Conservation (phyloP, 2,797 vertebrate genomes). For the Ispidina lecontei region DNA sequence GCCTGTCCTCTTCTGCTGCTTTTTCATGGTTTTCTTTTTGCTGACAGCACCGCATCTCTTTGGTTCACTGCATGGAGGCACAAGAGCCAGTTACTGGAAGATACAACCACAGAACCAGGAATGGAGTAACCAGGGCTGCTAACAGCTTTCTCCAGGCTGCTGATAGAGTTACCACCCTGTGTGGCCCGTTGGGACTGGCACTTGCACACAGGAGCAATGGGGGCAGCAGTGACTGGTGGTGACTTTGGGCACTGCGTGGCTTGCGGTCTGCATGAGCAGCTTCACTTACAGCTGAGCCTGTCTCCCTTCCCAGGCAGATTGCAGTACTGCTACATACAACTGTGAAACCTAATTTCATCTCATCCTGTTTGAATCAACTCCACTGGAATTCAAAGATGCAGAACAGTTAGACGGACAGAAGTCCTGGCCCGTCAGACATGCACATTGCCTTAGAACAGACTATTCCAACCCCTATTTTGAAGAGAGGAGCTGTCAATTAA, state of each 20-base stretch:
- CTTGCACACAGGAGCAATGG: rapidly evolving
- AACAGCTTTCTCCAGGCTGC: not conserved
- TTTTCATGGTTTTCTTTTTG: not conserved
- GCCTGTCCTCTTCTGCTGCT: not conserved
- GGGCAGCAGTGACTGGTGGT: not conserved
- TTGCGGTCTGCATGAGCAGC: not conserved
- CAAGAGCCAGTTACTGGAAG: not conserved
- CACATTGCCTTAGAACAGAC: not conserved
- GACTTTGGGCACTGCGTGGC: not conserved
- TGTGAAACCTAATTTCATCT: not conserved
- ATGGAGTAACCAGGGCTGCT: not conserved
- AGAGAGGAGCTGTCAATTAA: not conserved
- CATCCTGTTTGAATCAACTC: not conserved
- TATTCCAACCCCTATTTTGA: not conserved
- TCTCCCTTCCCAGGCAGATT: not conserved
- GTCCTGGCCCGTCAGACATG: not conserved
- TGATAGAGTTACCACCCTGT: rapidly evolving
- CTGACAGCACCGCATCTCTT: not conserved
- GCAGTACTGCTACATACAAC: not conserved
- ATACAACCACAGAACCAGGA: not conserved
- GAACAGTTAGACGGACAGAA: not conserved
- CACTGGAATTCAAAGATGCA: not conserved
- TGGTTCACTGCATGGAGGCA: not conserved
- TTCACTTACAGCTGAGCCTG: not conserved
- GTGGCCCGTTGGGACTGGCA: rapidly evolving